Conservation (phyloP, 2,888 invertebrate species). For the Patella pellucida region DNA sequence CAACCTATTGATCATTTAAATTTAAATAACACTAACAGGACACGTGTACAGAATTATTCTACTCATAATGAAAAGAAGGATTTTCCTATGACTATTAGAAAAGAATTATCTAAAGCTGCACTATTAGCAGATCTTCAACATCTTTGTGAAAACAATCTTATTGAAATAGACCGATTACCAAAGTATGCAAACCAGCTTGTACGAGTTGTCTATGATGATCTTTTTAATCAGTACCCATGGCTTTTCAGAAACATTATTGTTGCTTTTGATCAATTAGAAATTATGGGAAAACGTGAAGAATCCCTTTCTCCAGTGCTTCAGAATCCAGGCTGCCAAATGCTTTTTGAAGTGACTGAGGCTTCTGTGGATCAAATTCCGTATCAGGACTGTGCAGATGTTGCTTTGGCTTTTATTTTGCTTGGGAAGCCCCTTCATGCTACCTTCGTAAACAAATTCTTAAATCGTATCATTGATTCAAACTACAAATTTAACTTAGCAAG, state of each 20-base stretch:
- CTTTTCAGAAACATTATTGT: conserved; percentile 28
- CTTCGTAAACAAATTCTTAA: conserved; percentile 9
- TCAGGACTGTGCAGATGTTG: conserved; percentile 21
- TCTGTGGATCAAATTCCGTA: conserved; percentile 22
- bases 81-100: too few species aligned
- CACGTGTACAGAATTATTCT: too few species aligned
- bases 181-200: too few species aligned
- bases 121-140: too few species aligned
- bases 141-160: too few species aligned
- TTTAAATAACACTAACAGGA: too few species aligned
- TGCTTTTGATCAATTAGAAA: conserved; percentile 34
- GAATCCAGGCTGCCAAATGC: conserved; percentile 17
- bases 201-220: conserved; percentile 21
- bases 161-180: too few species aligned
- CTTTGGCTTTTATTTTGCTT: conserved; percentile 19
- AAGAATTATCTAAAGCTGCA: too few species aligned
- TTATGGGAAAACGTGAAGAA: conserved; percentile 27
- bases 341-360: conserved; percentile 19
- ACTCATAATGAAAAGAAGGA: too few species aligned
- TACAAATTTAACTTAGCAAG: conserved; percentile 13
- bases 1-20: too few species aligned
- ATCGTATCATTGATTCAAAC: conserved; percentile 14
- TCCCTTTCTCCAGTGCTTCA: conserved; percentile 20
- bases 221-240: conserved; percentile 31
- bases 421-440: conserved; percentile 19